Base-by-base conservation (phyloP, 2,888 invertebrate species). In the Pemphredon lugubris region DNA sequence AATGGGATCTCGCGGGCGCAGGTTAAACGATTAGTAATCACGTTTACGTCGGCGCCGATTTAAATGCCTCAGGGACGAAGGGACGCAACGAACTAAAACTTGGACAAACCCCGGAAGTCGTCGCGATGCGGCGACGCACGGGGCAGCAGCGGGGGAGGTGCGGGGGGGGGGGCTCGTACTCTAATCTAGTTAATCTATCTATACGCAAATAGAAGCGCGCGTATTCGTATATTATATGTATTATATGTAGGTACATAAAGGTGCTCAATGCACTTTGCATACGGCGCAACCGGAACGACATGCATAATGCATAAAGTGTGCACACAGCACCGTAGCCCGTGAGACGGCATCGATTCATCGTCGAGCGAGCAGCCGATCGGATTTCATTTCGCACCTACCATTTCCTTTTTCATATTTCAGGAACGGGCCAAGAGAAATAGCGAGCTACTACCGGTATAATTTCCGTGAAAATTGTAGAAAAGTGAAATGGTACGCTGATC, bases 301-400 rank as follows among this genome's bases (percentile, higher is more conserved):
- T 73, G 73, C 73, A 73, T 73, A 60, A 73, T 72, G 72, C 66
- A 73, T 73, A 63, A 21, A 53, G n/a, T 20, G 20, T 20, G 20
- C 21, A 13, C 44, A 26, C 16, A 54, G 40, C 16, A 32, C 20
- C 23, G 47, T 21, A 20, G 59, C 26, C n/a, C 50, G 59, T 5
- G 59, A 50, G 37, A 58, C 51, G 63, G 40, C 54, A 59, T 59
- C 57, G 73, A 71, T 73, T 71, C 57, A 73, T 66, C 53, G 53
- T 23, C 44, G 42, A 23, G 30, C 54, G 21, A 26, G 14, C 48
- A 37, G 16, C 42, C 42, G 53, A 71, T 73, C 57, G 53, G 53
- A 60, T 71, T 73, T 58, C 53, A 44, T 44, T n/a, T 53, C 53
- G 32, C 57, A 13, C 57, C 26, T 13, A 16, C 26, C n/a, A 16